Conservation (phyloP, 2,888 invertebrate species). For the Eristalis intricaria region DNA sequence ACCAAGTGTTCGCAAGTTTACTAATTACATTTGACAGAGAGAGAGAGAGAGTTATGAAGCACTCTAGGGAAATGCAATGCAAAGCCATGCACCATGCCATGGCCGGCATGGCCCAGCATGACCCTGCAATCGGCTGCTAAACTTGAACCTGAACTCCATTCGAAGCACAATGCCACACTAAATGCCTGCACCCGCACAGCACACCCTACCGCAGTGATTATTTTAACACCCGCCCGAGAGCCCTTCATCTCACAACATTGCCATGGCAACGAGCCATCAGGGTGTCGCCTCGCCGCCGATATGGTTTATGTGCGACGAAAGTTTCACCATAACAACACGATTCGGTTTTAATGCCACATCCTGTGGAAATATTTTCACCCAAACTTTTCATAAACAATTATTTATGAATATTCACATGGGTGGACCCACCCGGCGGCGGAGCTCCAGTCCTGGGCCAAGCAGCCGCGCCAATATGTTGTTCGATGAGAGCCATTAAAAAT, state of each 20-base stretch:
- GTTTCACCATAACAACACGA: constrained; percentile 31
- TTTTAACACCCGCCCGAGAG: constrained; percentile 24
- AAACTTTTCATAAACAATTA: constrained; percentile 63
- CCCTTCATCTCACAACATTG: constrained; percentile 20
- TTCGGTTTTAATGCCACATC: constrained; percentile 15
- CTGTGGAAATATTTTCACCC: constrained; percentile 24
- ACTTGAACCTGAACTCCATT: constrained; percentile 60
- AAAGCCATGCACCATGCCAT: background rate
- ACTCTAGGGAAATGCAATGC: background rate
- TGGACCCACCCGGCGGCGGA: background rate
- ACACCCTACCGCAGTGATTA: background rate
- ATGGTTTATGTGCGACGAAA: constrained; percentile 45
- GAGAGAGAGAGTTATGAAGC: background rate
- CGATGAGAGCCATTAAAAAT: constrained; percentile 48
- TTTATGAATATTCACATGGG: constrained; percentile 63
- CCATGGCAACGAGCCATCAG: constrained; percentile 57
- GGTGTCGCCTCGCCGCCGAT: background rate
- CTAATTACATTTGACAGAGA: background rate
- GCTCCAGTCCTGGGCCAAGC: background rate
- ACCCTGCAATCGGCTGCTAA: constrained; percentile 33
- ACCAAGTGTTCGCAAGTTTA: background rate
- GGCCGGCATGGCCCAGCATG: background rate
- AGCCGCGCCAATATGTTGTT: constrained; percentile 48
- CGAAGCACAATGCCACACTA: background rate
- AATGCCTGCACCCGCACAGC: background rate